These are phyloP conservation scores for Eudasyphora cyanicolor DNA, from an alignment of 2,888 invertebrate genomes.

Conservation along the genomic window DNA sequence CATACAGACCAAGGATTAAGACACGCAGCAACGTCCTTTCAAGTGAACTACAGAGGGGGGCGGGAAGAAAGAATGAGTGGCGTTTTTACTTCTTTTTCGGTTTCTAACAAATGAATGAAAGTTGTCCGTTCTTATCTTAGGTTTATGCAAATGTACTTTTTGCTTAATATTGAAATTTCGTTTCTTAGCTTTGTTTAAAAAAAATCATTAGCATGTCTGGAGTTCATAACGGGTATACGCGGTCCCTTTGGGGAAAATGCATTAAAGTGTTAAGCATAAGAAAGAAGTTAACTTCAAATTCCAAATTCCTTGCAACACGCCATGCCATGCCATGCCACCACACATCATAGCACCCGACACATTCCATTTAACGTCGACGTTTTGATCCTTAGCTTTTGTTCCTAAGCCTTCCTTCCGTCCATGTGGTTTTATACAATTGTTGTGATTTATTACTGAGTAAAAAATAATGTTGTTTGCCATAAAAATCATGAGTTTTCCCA, in stretches of 20 bases:
- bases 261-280: slow-evolving; percentile 39
- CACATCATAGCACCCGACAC: background rate
- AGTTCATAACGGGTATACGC: slow-evolving; percentile 11
- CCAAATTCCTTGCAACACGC: slow-evolving; percentile 18
- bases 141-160: slow-evolving; percentile 47
- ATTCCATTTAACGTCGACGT: background rate
- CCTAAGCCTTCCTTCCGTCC: background rate
- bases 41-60: background rate
- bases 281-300: slow-evolving; percentile 6
- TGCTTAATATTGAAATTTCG: background rate
- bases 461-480: slow-evolving; percentile 33
- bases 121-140: slow-evolving; percentile 38
- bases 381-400: background rate
- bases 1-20: background rate
- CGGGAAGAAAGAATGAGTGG: background rate
- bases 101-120: background rate
- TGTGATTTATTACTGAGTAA: slow-evolving; percentile 17
- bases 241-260: slow-evolving; percentile 44
- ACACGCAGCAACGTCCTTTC: background rate
- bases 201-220: slow-evolving; percentile 37
- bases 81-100: slow-evolving; percentile 1
- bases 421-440: background rate
- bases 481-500: slow-evolving; percentile 32
- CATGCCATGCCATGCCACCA: background rate
- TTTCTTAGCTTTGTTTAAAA: background rate